Base-by-base conservation (phyloP, 2,888 invertebrate genomes). In the Exephanes ischioxanthus region DNA sequence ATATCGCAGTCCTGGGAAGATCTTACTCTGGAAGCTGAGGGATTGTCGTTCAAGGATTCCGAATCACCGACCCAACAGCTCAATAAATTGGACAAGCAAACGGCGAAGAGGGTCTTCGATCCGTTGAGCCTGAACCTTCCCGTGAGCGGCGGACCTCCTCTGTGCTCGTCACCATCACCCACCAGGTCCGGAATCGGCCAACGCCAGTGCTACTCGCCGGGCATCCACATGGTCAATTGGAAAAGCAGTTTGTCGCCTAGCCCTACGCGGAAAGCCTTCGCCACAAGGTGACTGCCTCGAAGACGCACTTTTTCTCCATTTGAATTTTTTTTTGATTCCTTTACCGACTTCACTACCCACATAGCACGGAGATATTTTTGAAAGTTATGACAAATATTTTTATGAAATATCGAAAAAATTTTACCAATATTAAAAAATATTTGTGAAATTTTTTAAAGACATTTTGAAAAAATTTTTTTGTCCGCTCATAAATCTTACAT, bases 1-100 rank as follows among this genome's bases (percentile, higher is more conserved):
- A 98, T 99, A 94, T 98, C 98, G 2, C 98, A 98, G 94, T 98
- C 98, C 6, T 98, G 98, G 96, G 99, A 99, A 94, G 98, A 98
- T 94, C 95, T 99, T 51, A 97, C 97, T 7, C 94, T 97, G 89
- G 96, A 97, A 91, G 95, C 94, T 26, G 96, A 96, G 89, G 95
- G 95, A 86, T 94, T 95, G 58, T 92, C 93, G 0, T 93, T 94
- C 73, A 94, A 93, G 83, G 94, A 94, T 80, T 91, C 93, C 3
- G 94, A 94, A 45, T 92, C 92, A 16, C 88, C 93, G 37, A 90
- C 91, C 4, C 90, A 92, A 66, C 93, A 93, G 76, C 87, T 90
- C 37, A 92, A 90, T 48, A 90, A 91, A 73, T 92, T 91, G 77
- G 87, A 91, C 51, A 92, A 90, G 53, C 90, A 91, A 77, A 91